These are phyloP conservation scores for Drosophila lacertosa DNA, from an alignment of 1,140 invertebrate species.

Conservation along the genomic window DNA sequence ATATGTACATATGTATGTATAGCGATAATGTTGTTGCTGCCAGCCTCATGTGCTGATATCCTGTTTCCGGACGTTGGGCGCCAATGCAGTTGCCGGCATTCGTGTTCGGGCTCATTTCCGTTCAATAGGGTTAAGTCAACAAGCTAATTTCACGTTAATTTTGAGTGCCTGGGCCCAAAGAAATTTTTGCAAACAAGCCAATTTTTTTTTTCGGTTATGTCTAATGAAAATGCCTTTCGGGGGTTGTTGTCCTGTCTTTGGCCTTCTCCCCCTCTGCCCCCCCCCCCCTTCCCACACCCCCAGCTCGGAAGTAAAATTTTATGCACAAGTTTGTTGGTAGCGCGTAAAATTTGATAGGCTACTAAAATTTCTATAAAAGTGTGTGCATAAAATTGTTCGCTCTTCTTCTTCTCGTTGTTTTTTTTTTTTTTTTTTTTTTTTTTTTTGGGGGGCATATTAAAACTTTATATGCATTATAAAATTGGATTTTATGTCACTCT, in stretches of 20 bases:
- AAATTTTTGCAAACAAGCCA: constrained; percentile 34
- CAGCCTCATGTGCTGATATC: constrained; percentile 48
- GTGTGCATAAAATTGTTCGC: constrained; percentile 58
- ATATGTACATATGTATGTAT: neutral
- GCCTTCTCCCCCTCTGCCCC: no score
- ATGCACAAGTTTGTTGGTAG: constrained; percentile 69
- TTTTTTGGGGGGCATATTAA: constrained; percentile 70
- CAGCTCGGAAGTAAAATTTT: constrained; percentile 58
- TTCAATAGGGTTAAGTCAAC: constrained; percentile 50
- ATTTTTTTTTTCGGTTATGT: constrained; percentile 1
- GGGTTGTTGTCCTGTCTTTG: constrained; percentile 10
- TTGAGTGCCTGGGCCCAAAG: constrained; percentile 44
- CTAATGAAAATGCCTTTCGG: constrained; percentile 44
- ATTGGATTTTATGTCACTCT: constrained; percentile 78
- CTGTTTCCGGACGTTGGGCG: constrained; percentile 33
- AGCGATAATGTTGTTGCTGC: constrained; percentile 13
- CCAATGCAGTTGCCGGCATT: constrained; percentile 16
- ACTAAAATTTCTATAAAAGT: constrained; percentile 79
- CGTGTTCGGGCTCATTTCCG: constrained; percentile 55
- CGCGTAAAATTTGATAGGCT: constrained; percentile 77
- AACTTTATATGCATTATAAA: constrained; percentile 82
- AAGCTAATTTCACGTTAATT: constrained; percentile 59
- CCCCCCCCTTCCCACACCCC: no score
- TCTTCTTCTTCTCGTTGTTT: neutral
- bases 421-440: no score